Evolutionary conservation across 2,113 vertebrate species (phyloP).

Genomic region (Ivindomyrus marchei): DNA sequence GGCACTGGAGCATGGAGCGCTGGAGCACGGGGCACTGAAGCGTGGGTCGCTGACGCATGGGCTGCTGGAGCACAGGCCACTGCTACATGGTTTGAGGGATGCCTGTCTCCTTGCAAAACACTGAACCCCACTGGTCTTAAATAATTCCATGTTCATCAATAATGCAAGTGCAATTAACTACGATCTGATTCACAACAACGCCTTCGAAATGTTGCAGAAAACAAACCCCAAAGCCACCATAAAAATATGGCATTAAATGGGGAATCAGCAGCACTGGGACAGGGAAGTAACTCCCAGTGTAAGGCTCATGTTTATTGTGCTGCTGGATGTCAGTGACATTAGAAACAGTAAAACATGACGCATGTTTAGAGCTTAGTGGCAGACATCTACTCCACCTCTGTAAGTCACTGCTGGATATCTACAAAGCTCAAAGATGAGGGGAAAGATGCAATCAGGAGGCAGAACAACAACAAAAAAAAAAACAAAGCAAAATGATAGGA

Average conservation of each 20-base stretch:
- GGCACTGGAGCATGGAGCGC: fast-evolving
- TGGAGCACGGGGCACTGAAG: too few relatives aligned
- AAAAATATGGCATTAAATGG: not conserved
- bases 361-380: not conserved
- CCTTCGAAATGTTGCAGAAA: not conserved
- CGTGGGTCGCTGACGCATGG: too few relatives aligned
- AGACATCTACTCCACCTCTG: not conserved
- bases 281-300: not conserved
- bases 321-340: not conserved
- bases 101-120: not conserved
- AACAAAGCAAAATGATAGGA: not conserved
- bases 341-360: not conserved
- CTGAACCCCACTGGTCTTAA: not conserved
- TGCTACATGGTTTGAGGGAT: not conserved
- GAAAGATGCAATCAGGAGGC: not conserved
- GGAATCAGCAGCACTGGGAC: too few relatives aligned
- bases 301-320: not conserved
- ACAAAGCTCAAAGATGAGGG: not conserved
- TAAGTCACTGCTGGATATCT: not conserved
- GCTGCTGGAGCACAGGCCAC: too few relatives aligned
- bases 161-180: slow-evolving; percentile 1
- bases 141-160: slow-evolving; percentile 5
- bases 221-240: not conserved
- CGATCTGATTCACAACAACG: slow-evolving; percentile 1
- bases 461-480: not conserved